phyloP scores from a whole-genome alignment of 30 jellyfish, hydroid and myxozoan species.

The Phacellophora camtschatica region DNA sequence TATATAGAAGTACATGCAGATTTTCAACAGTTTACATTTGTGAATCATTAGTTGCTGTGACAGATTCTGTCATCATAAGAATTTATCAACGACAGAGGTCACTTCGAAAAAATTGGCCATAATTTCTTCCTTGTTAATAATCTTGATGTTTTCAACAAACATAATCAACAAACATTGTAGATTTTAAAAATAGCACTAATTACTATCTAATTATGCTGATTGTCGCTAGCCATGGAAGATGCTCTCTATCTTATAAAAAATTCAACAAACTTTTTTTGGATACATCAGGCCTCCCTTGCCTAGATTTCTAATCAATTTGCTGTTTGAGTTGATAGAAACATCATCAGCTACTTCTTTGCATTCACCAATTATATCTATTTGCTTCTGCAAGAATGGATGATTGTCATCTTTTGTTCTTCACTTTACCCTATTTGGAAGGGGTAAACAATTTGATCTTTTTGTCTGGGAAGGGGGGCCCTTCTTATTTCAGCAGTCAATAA shows the following conservation, averaged over 20 bases:
- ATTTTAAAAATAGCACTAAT: too few species aligned
- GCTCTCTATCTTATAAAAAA: conserved; percentile 25
- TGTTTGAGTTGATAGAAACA: conserved; percentile 17
- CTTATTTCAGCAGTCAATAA: too few species aligned
- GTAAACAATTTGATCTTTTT: too few species aligned
- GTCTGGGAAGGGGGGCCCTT: too few species aligned
- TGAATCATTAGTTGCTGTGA: neutral
- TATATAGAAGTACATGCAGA: conserved; percentile 1
- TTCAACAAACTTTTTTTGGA: conserved; percentile 44
- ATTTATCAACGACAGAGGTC: conserved; percentile 5
- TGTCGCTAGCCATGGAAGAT: conserved; percentile 43
- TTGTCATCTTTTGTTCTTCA: conserved; percentile 19
- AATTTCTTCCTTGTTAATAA: conserved; percentile 25
- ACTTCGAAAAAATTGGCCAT: conserved; percentile 6
- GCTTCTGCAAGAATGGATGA: conserved; percentile 50
- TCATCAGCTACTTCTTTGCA: conserved; percentile 48
- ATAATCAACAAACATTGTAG: too few species aligned
- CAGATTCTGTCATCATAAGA: neutral
- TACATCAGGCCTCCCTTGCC: conserved; percentile 58
- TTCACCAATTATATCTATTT: conserved; percentile 35
- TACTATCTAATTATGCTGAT: too few species aligned
- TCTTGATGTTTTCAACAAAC: neutral
- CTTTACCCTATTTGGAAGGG: conserved; percentile 13
- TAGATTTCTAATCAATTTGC: conserved; percentile 36
- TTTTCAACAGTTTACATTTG: neutral